phyloP scores from a whole-genome alignment of 2,113 vertebrate species.

The Apaloderma vittatum region DNA sequence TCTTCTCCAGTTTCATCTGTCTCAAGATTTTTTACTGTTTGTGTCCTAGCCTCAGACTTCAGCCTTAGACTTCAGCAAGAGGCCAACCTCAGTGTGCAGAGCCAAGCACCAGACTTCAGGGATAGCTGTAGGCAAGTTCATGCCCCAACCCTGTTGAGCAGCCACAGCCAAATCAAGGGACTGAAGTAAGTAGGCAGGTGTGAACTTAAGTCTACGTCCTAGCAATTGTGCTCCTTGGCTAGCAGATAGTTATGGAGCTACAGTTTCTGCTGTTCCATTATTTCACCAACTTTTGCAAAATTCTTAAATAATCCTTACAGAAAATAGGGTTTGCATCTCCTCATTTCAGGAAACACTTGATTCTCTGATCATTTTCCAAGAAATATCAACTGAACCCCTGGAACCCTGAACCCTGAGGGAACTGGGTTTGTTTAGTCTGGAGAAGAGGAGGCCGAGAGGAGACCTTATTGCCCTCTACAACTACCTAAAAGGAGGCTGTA shows the following conservation, averaged over 20 bases:
- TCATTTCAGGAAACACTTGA: neutral
- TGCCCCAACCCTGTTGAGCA: neutral
- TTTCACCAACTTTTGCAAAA: neutral
- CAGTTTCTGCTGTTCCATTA: neutral
- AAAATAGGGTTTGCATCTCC: neutral
- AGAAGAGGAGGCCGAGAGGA: no score
- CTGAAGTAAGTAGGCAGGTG: neutral
- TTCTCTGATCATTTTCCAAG: neutral
- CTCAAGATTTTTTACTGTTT: fast-evolving
- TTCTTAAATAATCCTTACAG: neutral
- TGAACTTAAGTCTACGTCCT: neutral
- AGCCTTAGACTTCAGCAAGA: neutral
- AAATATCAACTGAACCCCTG: neutral
- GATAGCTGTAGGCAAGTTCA: fast-evolving
- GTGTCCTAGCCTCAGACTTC: neutral
- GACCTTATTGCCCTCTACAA: no score
- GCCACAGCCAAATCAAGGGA: neutral
- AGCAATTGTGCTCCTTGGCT: neutral
- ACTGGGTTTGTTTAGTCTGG: no score
- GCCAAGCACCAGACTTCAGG: neutral
- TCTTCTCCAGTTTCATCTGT: neutral
- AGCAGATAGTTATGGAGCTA: no score
- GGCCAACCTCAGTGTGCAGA: fast-evolving
- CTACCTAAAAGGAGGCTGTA: no score
- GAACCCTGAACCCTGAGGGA: no score